Percentiles rank a stretch among this genome's conserved stretches.
phyloP scores from a whole-genome alignment of 2,888 invertebrate species.

The Monoplex corrugatus region DNA sequence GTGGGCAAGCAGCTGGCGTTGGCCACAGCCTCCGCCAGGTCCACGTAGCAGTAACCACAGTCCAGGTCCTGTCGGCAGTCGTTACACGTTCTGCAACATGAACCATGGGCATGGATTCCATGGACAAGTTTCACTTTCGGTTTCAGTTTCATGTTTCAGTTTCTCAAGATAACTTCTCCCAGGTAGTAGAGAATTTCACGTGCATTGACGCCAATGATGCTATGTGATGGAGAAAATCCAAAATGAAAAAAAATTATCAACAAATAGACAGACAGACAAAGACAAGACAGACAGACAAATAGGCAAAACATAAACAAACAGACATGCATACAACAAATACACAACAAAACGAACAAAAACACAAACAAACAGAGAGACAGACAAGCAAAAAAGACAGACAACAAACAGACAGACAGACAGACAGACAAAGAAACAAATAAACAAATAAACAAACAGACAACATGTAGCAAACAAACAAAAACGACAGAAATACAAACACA shows the following conservation, averaged over 20 bases:
- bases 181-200: too few relatives aligned
- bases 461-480: not conserved
- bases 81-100: slow-evolving; percentile 80
- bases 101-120: too few relatives aligned
- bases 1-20: slow-evolving; percentile 81
- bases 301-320: not conserved
- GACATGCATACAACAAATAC: not conserved
- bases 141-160: too few relatives aligned
- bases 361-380: too few relatives aligned
- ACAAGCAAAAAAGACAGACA: too few relatives aligned
- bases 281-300: not conserved
- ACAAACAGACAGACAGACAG: too few relatives aligned
- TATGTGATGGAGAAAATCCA: not conserved
- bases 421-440: not conserved
- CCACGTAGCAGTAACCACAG: slow-evolving; percentile 83
- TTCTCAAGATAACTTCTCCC: too few relatives aligned
- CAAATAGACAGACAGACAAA: not conserved
- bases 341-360: too few relatives aligned
- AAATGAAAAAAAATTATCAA: not conserved
- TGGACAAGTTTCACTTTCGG: too few relatives aligned
- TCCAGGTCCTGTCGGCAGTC: slow-evolving; percentile 81
- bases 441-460: not conserved
- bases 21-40: slow-evolving; percentile 60
- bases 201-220: not conserved
- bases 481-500: not conserved